Evolutionary conservation across 1,140 invertebrate genomes (phyloP).

Genomic region (Drosophila pseudoananassae): DNA sequence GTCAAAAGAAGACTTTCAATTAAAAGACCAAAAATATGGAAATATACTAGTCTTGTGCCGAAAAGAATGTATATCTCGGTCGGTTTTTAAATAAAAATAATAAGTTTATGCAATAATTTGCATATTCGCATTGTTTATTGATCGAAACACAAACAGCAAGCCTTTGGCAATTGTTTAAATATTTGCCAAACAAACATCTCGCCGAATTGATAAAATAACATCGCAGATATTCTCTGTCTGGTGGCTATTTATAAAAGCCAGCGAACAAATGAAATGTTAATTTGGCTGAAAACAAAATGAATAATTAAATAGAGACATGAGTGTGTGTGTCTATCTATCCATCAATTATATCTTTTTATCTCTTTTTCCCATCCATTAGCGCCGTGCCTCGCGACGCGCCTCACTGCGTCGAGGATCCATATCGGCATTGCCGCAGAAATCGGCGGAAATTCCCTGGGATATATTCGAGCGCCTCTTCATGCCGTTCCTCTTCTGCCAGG

Average conservation of each 20-base stretch:
- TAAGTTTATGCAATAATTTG: conserved; percentile 45
- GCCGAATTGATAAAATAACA: conserved; percentile 56
- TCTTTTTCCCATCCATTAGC: conserved; percentile 43
- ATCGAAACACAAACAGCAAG: conserved; percentile 41
- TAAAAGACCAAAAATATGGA: neutral
- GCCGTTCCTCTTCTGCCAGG: conserved; percentile 91
- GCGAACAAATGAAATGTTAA: conserved; percentile 15
- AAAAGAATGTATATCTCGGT: neutral
- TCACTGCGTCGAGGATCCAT: conserved; percentile 80
- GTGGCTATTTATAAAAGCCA: conserved; percentile 30
- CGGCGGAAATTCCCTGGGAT: conserved; percentile 89
- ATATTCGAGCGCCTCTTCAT: conserved; percentile 91
- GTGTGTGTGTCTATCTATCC: conserved; percentile 1
- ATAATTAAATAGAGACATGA: conserved; percentile 40
- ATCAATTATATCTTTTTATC: conserved; percentile 13
- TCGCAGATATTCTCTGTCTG: conserved; percentile 7
- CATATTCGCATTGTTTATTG: conserved; percentile 55
- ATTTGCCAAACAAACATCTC: conserved; percentile 50
- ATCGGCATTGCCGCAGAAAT: conserved; percentile 76
- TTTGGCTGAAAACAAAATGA: conserved; percentile 42
- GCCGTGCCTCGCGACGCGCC: conserved; percentile 77
- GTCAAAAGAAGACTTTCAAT: too few relatives aligned
- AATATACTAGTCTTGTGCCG: neutral
- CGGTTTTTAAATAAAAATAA: conserved; percentile 16
- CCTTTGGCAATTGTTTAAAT: conserved; percentile 47